Base-by-base conservation (phyloP, 2,797 vertebrate species). In the Oreochromis grahami region DNA sequence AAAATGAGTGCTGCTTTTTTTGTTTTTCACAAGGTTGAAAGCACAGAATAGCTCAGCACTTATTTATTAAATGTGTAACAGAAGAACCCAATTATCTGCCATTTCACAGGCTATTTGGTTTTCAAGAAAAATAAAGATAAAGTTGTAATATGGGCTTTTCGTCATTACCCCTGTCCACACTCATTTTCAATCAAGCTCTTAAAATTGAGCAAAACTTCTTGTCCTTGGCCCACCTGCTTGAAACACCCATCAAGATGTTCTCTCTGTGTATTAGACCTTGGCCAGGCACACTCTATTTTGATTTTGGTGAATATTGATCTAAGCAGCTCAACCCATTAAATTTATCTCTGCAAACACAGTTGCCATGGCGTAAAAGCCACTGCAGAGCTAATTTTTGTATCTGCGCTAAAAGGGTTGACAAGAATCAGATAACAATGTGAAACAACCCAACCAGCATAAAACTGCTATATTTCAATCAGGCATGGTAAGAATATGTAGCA, bases 291-390 rank as follows among this genome's bases (percentile, higher is more conserved):
- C 34, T 79, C 83, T 86, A 63, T 76, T 87, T 82, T 85, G 76
- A 81, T 84, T 88, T 84, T 36, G 65, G 76, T 78, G 77, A 83
- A 52, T 80, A 93, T 91, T 91, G 90, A 94, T 91, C 80, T 41
- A 58, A 80, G 78, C 70, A 36, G 74, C 81, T 86, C 81, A 68
- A 17, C 77, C 63, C 60, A 76, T 87, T 87, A 45, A 50, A 87
- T 90, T 91, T 86, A 89, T 89, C 87, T 90, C 32, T 0, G 76
- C 82, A 83, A 89, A 88, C 89, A 91, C 86, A 15, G 91, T 89
- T 87, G 86, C 87, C 86, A 86, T 84, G 87, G 88, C 83, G 83
- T 86, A 52, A 87, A 86, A 89, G 82, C 76, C 3, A 87, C 77
- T 11, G 85, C 82, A 74, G 45, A 82, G 87, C 63, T 84, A 84